These are phyloP conservation scores for Silurus glanis DNA, from an alignment of 2,113 vertebrate genomes.

Conservation along the genomic window DNA sequence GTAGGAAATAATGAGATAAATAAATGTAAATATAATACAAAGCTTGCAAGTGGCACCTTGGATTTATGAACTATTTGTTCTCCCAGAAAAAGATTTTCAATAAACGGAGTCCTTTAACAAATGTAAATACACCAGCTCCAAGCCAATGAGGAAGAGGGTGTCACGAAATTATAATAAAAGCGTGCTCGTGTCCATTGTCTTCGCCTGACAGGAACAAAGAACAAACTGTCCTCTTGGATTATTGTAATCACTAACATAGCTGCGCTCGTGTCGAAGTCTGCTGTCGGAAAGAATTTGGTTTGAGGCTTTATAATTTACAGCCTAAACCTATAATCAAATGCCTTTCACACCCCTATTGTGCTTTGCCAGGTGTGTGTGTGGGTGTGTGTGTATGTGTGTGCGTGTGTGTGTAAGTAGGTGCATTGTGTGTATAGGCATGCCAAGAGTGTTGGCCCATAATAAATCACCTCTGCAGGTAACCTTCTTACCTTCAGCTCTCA, in stretches of 20 bases:
- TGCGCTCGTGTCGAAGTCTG: background rate
- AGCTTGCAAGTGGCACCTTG: background rate
- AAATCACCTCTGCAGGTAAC: conserved; percentile 32
- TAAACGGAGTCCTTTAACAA: background rate
- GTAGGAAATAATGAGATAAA: background rate
- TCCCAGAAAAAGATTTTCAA: background rate
- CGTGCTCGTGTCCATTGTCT: background rate
- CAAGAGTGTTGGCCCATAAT: conserved; percentile 31
- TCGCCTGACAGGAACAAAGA: background rate
- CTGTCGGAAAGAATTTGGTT: conserved; percentile 27
- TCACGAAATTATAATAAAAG: conserved; percentile 23
- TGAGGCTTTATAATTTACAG: conserved; percentile 28
- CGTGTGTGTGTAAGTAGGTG: background rate
- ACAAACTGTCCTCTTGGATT: conserved; percentile 2
- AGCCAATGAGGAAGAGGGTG: background rate
- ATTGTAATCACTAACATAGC: conserved; percentile 27
- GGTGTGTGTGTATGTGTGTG: background rate
- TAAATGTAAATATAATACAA: background rate
- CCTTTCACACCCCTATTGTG: conserved; percentile 37
- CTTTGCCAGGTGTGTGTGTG: conserved; percentile 32
- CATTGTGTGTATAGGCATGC: background rate
- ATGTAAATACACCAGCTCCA: background rate
- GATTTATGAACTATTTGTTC: background rate
- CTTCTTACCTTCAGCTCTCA: conserved; percentile 29
- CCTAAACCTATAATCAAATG: conserved; percentile 43